phyloP scores from a whole-genome alignment of 2,113 vertebrate genomes.

The Tiliqua scincoides region DNA sequence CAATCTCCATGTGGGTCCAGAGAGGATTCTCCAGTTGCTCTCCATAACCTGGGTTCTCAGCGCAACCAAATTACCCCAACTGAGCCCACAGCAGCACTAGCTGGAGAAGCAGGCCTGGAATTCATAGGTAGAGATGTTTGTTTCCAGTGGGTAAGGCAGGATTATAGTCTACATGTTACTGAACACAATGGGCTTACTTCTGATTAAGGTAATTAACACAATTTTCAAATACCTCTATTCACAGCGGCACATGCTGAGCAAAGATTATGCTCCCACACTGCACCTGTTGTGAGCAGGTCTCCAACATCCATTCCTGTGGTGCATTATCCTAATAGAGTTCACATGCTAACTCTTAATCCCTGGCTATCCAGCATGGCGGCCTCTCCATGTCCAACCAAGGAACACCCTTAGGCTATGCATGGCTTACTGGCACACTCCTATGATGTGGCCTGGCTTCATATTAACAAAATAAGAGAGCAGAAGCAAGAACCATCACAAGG shows the following conservation, averaged over 20 bases:
- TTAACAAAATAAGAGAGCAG: neutral
- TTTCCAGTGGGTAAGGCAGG: too few species aligned
- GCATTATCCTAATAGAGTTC: neutral
- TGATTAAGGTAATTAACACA: too few species aligned
- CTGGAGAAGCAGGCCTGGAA: neutral
- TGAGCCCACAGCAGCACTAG: neutral
- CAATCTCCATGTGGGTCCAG: neutral
- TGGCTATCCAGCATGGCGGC: neutral
- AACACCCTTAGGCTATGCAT: neutral
- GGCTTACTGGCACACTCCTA: neutral
- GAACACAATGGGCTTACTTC: too few species aligned
- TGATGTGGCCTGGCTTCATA: neutral
- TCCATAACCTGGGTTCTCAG: neutral
- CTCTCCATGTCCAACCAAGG: neutral
- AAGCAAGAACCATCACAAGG: neutral
- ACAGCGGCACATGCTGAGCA: neutral
- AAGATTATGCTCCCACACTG: neutral
- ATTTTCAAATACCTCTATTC: too few species aligned
- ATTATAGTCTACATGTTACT: too few species aligned
- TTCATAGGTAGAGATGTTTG: too few species aligned
- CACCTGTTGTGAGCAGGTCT: neutral
- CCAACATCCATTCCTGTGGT: too few species aligned
- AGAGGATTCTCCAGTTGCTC: slow-evolving; percentile 21
- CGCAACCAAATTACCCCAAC: neutral
- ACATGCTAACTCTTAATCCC: too few species aligned